Base-by-base conservation (phyloP, 2,113 vertebrate genomes). In the Oncorhynchus keta region DNA sequence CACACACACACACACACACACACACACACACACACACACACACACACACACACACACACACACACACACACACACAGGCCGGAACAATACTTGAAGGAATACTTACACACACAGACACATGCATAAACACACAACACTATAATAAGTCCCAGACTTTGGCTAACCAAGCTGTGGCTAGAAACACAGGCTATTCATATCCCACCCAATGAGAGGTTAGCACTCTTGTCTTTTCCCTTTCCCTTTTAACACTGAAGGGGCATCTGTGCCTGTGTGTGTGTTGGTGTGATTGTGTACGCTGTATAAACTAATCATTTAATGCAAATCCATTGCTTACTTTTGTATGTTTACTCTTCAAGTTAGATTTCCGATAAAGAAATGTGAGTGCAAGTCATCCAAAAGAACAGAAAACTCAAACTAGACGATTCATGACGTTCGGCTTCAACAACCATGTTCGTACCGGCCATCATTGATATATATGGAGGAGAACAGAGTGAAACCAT, bases 121-220 rank as follows among this genome's bases (percentile, higher is more conserved):
- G 85, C 88, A 86, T 89, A 91, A 88, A 93, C 89, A 92, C 85
- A 79, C 84, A 73, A 83, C 82, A 75, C 92, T 92, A 92, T 94
- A 94, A 93, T 93, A 93, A 92, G 91, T 92, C 89, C 90, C 93
- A 93, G 93, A 93, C 92, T 82, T 62, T 87, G 91, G 79, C 91
- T 85, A 90, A 92, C 91, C 88, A 30, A 90, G 86, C 87, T 92
- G 93, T 68, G 92, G 92, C 90, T 90, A 83, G 32, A 88, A 92
- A 89, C 89, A 79, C 88, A 84, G 88, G 89, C 92, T 94, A 93
- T 94, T 94, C 93, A 92, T 93, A 94, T 92, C 92, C 90, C 70
- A 51, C 84, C 85, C 90, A 93, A 92, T 93, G 92, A 94, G 91
- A 89, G 90, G 89, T 90, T 93, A 75, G 81, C 81, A 83, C 85